phyloP scores from a whole-genome alignment of 2,888 invertebrate genomes.

The Synanthedon andrenaeformis region DNA sequence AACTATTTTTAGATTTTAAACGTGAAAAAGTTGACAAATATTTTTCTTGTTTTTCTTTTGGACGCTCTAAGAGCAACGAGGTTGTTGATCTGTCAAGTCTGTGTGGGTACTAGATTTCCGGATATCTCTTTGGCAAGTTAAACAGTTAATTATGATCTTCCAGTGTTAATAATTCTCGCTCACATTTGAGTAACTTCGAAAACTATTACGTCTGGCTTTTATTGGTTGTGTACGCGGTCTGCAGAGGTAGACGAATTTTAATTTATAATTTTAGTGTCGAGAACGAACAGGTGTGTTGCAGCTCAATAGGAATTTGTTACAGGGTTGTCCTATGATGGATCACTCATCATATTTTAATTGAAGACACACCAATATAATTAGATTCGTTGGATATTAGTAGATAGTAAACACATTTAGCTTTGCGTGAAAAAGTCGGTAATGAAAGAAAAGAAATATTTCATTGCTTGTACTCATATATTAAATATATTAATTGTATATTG shows the following conservation, averaged over 20 bases:
- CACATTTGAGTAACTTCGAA: too few species aligned
- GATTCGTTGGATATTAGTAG: too few species aligned
- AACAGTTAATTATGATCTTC: not conserved
- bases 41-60: not conserved
- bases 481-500: too few species aligned
- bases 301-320: not conserved
- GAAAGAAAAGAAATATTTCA: too few species aligned
- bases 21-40: conserved; percentile 34
- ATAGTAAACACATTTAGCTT: too few species aligned
- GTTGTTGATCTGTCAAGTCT: conserved; percentile 11
- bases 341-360: not conserved
- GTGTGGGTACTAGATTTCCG: conserved; percentile 6
- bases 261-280: not conserved
- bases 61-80: not conserved
- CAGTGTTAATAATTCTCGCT: too few species aligned
- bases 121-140: conserved; percentile 1
- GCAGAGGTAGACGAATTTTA: not conserved
- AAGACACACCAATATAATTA: not conserved
- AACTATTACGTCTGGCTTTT: too few species aligned
- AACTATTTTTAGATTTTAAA: conserved; percentile 39
- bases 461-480: too few species aligned
- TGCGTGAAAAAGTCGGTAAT: too few species aligned
- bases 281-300: not conserved
- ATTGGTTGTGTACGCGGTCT: too few species aligned
- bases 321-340: not conserved